These are phyloP conservation scores for Catamblyrhynchus diadema DNA, from an alignment of 2,797 vertebrate genomes.

Conservation along the genomic window DNA sequence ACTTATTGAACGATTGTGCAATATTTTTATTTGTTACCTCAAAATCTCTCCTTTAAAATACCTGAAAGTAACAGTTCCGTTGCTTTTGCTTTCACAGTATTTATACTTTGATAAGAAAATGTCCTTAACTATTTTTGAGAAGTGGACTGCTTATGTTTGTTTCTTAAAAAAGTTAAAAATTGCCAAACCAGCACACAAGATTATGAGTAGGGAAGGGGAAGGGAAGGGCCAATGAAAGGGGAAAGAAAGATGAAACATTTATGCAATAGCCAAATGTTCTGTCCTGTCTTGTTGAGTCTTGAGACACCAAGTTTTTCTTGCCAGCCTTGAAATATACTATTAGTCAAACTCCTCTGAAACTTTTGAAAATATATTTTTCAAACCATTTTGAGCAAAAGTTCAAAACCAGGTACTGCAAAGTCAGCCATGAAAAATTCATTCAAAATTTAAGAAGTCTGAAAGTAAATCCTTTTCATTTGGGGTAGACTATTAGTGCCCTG, in stretches of 20 bases:
- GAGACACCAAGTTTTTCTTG: neutral
- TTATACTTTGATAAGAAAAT: neutral
- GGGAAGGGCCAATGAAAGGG: neutral
- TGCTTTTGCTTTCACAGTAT: neutral
- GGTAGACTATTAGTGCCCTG: neutral
- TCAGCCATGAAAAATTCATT: neutral
- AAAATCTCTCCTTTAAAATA: neutral
- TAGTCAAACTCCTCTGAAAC: neutral
- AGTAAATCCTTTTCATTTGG: neutral
- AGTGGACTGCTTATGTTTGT: neutral
- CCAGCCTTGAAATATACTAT: neutral
- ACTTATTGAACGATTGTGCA: neutral
- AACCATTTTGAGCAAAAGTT: neutral
- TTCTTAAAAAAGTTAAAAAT: neutral
- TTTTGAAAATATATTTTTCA: neutral
- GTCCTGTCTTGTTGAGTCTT: neutral
- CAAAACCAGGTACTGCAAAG: neutral
- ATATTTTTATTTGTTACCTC: neutral
- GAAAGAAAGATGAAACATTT: neutral
- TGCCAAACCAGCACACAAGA: neutral
- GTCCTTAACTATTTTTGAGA: neutral
- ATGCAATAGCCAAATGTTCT: neutral
- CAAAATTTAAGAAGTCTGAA: neutral
- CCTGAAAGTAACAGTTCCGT: neutral
- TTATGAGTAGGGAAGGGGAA: neutral